Evolutionary conservation across 2,113 vertebrate species (phyloP).

Genomic region (Brachirus orientalis): DNA sequence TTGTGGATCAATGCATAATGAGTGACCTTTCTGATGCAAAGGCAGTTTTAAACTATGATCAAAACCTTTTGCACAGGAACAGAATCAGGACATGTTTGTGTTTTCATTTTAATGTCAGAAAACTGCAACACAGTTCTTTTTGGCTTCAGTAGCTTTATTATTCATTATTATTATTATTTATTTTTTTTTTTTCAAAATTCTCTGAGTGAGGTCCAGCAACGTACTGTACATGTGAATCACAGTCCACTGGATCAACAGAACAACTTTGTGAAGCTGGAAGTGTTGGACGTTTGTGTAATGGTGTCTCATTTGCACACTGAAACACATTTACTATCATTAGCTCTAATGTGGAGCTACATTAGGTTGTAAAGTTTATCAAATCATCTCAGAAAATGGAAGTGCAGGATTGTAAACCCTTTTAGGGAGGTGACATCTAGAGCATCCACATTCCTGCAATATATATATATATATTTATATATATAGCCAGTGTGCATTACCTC

Average conservation of each 20-base stretch:
- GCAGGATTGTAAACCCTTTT: not conserved
- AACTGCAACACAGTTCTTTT: not conserved
- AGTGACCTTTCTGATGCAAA: not conserved
- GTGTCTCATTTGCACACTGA: not conserved
- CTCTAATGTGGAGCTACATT: not conserved
- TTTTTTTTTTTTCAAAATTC: not conserved
- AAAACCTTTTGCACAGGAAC: too few species aligned
- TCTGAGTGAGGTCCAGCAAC: not conserved
- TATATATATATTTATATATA: not conserved
- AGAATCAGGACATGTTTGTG: too few species aligned
- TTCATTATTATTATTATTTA: too few species aligned
- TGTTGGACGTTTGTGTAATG: too few species aligned
- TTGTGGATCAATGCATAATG: too few species aligned
- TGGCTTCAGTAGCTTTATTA: not conserved
- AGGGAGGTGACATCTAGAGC: not conserved
- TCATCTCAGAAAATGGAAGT: not conserved
- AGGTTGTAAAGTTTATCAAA: not conserved
- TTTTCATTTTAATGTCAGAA: too few species aligned
- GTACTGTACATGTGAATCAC: not conserved
- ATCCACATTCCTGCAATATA: slow-evolving; percentile 2
- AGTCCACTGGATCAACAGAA: slow-evolving; percentile 11
- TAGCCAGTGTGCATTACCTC: not conserved
- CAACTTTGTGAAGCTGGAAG: not conserved
- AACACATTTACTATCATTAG: not conserved
- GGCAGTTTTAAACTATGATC: too few species aligned